Percentiles rank a stretch among this genome's conserved stretches.
phyloP scores from a whole-genome alignment of 2,797 vertebrate genomes.

The Gymnoscopelus microlampas region DNA sequence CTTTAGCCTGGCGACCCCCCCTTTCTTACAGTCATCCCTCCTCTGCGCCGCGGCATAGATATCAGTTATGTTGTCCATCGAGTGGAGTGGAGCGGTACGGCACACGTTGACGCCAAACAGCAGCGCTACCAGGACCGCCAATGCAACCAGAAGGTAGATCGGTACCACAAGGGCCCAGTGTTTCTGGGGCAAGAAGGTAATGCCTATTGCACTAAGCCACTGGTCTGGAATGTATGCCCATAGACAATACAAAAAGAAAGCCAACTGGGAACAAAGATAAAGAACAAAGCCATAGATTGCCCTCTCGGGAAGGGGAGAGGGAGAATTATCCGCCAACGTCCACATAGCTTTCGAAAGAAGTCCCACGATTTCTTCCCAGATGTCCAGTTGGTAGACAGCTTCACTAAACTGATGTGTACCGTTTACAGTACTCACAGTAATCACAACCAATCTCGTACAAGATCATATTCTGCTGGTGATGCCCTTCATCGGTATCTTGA shows the following conservation, averaged over 20 bases:
- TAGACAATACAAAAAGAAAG: conserved; percentile 85
- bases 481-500: too few relatives aligned
- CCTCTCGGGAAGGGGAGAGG: conserved; percentile 86
- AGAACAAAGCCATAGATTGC: conserved; percentile 89
- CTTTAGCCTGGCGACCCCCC: conserved; percentile 80
- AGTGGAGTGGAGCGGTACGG: conserved; percentile 84
- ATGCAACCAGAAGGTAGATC: conserved; percentile 81
- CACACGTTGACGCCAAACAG: conserved; percentile 89
- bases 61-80: conserved; percentile 86
- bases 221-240: conserved; percentile 87
- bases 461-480: too few relatives aligned
- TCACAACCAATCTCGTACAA: too few relatives aligned
- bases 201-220: conserved; percentile 85
- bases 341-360: too few relatives aligned
- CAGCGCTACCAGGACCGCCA: conserved; percentile 77
- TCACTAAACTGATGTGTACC: too few relatives aligned
- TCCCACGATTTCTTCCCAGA: too few relatives aligned
- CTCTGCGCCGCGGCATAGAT: conserved; percentile 82
- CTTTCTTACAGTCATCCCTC: conserved; percentile 72
- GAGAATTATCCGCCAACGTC: conserved; percentile 56
- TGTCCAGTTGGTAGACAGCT: too few relatives aligned
- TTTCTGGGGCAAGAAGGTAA: conserved; percentile 90
- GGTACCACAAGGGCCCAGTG: conserved; percentile 88
- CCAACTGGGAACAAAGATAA: conserved; percentile 85
- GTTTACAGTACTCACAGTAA: too few relatives aligned